Evolutionary conservation across 2,797 vertebrate genomes (phyloP), one percentile per base, ranked within the genome.

Genomic region (Gephyroberyx darwinii): DNA sequence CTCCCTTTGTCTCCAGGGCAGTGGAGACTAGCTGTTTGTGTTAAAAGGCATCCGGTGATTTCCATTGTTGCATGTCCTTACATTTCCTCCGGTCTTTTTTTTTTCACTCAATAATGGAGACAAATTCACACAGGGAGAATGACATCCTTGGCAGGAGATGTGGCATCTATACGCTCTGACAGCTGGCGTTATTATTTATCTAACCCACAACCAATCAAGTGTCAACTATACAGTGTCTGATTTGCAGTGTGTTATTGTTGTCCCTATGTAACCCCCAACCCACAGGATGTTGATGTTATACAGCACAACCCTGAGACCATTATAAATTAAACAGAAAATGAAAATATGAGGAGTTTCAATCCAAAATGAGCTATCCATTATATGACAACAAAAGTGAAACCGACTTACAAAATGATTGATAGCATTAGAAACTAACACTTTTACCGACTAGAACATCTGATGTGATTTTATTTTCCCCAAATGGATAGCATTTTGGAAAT

Each of bases 101-200:
- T 52, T 50, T 50, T 20, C 74, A n/a, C 68, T 83, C 75, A 48
- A 35, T 72, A 65, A 52, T 52, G 30, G 52, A 82, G 64, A 72
- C 81, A 53, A 47, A 67, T 78, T 76, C 58, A 39, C 37, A 41
- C n/a, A 10, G 33, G 8, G 35, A 43, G 48, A 80, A 13, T 41
- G 57, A 39, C 57, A 41, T 26, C 74, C 17, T 37, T 19, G 33
- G 55, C 17, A 17, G 33, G 33, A 58, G 55, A 20, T 10, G 33
- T 2, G 55, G 20, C 55, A 65, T 71, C 69, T 72, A 85, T 84
- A 82, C 51, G 64, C 66, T 79, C 75, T 79, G 83, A 79, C 82
- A 76, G 84, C 62, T 77, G 78, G 78, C 69, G 3, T 77, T 71
- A 77, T 82, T 78, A 78, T 85, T 80, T 70, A 81, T 85, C 74